Evolutionary conservation across 2,888 invertebrate genomes (phyloP).

Genomic region (Gryllus longicercus): DNA sequence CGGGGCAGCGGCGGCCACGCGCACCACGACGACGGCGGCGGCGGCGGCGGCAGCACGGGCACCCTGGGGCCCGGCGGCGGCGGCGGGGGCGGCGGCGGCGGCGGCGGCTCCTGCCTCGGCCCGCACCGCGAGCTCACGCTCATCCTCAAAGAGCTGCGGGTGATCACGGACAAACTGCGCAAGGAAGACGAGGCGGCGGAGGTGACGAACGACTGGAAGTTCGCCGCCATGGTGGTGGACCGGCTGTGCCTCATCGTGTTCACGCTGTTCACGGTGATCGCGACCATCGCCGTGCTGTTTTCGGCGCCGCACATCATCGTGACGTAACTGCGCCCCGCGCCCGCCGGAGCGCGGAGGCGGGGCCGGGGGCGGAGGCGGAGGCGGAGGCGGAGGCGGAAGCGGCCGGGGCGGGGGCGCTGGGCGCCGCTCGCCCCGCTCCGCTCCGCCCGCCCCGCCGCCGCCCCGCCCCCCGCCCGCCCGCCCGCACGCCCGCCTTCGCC

Average conservation of each 20-base stretch:
- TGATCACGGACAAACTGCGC: slow-evolving; percentile 90
- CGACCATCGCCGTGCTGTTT: slow-evolving; percentile 94
- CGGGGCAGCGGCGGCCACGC: slow-evolving; percentile 42
- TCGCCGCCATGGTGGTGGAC: slow-evolving; percentile 99
- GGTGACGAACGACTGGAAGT: slow-evolving; percentile 98
- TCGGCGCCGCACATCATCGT: slow-evolving; percentile 95
- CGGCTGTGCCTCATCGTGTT: slow-evolving; percentile 99
- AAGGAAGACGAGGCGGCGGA: slow-evolving; percentile 92
- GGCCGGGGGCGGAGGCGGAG: neutral
- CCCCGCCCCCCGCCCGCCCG: no score
- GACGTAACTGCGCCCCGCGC: slow-evolving; percentile 56
- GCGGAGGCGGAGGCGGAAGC: neutral
- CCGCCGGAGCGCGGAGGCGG: neutral
- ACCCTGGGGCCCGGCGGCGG: slow-evolving; percentile 39
- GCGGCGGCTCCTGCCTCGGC: slow-evolving; percentile 80
- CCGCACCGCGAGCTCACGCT: slow-evolving; percentile 91
- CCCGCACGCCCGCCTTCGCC: no score
- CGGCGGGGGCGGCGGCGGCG: slow-evolving; percentile 63
- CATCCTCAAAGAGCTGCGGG: slow-evolving; percentile 87
- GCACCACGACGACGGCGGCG: slow-evolving; percentile 58
- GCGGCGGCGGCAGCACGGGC: slow-evolving; percentile 45
- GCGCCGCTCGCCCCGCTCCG: neutral
- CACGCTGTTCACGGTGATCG: slow-evolving; percentile 96
- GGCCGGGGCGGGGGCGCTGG: neutral
- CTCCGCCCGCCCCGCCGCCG: no score